A percentile compares a stretch with the other conserved stretches of the same genome.
Evolutionary conservation across 2,797 vertebrate genomes (phyloP).

Genomic region (Ctenosaura bakeri): DNA sequence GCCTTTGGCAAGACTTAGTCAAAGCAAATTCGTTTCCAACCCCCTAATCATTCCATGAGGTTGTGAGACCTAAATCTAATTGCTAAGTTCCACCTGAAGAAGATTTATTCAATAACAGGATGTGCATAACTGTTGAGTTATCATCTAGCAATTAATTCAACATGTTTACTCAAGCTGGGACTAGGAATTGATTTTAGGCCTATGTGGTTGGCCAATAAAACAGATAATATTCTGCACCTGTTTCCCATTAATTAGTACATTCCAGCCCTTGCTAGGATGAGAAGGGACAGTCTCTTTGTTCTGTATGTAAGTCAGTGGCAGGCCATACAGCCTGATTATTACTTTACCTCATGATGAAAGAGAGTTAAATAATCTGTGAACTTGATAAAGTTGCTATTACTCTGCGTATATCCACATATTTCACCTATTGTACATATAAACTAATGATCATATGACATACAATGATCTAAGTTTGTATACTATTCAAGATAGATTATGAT

Average conservation of each 20-base stretch:
- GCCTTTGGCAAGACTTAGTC: too few species aligned
- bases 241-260: background rate
- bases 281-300: background rate
- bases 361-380: background rate
- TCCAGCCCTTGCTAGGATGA: background rate
- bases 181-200: too few species aligned
- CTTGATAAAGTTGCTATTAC: background rate
- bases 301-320: background rate
- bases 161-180: too few species aligned
- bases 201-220: background rate
- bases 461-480: background rate
- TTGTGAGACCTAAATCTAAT: too few species aligned
- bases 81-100: too few species aligned
- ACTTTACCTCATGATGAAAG: background rate
- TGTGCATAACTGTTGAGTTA: too few species aligned
- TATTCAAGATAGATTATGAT: background rate
- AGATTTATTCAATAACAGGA: too few species aligned
- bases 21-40: too few species aligned
- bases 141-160: too few species aligned
- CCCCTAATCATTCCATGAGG: too few species aligned
- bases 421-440: background rate
- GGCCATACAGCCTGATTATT: background rate
- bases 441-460: background rate
- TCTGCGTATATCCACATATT: background rate
- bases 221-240: background rate